Evolutionary conservation across 1,140 invertebrate species (phyloP), one percentile per base, ranked within the genome.

Genomic region (Brachionus asplanchnoidis): DNA sequence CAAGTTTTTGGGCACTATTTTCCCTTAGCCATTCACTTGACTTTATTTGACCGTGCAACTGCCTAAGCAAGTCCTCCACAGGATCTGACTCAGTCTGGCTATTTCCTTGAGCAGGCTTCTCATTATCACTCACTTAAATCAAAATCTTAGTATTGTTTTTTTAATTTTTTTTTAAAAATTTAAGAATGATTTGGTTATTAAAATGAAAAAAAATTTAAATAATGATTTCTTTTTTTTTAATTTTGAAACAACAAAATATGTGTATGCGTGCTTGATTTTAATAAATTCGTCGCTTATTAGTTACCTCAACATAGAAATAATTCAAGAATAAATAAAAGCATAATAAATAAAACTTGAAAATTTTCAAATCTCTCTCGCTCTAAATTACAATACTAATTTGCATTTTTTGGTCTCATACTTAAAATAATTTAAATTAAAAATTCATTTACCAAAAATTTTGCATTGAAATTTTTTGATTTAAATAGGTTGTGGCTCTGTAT

Each of bases 1-100:
- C 82, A 28, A 68, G 36, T 56, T 84, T 84, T 44, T 14, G n/a
- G 8, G 82, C 28, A 14, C 6, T 84, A 40, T 84, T 84, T 56
- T 65, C 36, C 70, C 20, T 50, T n/a, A 84, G 40, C 82, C 82
- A 84, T 12, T 84, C 65, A 26, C 60, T 70, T 36, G 60, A 42
- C 26, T 70, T 84, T 23, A 84, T 84, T 68, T 68, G 60, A 42
- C 60, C 60, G 20, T 68, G 82, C 11, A 84, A 20, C 65, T 84
- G 60, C 3, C 44, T 40, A 11, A 84, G 26, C 28, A 84, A 44
- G 68, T 84, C 40, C 11, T 84, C 82, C 20, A 84, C 17, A 17
- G 66, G 28, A 12, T 28, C 26, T 77, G 42, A 46, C 12, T 50
- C n/a, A 77, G 42, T 50, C 12, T 77, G n/a, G 42, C 11, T 77